Percentiles rank a stretch among this genome's conserved stretches.
These are phyloP conservation scores for Coelinius sp. DNA, from an alignment of 2,888 invertebrate genomes.

Conservation along the genomic window DNA sequence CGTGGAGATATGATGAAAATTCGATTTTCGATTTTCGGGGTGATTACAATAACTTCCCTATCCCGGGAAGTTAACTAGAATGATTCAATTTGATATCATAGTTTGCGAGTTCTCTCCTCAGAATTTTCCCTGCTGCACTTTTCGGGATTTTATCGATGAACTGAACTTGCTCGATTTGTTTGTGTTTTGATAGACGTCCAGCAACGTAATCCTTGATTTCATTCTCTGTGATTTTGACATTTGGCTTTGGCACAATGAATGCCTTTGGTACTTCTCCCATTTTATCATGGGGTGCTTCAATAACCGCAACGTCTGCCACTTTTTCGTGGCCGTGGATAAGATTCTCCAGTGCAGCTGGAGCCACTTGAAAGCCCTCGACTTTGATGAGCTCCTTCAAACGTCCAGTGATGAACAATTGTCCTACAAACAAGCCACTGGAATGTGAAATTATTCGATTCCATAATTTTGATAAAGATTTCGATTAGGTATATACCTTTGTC, in stretches of 20 bases:
- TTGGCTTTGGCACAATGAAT: slow-evolving; percentile 76
- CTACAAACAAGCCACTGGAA: background rate
- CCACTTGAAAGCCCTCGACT: slow-evolving; percentile 81
- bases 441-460: background rate
- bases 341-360: slow-evolving; percentile 88
- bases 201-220: slow-evolving; percentile 76
- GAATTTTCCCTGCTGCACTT: slow-evolving; percentile 83
- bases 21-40: too few relatives aligned
- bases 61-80: too few relatives aligned
- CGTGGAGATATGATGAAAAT: too few relatives aligned
- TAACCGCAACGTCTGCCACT: slow-evolving; percentile 84
- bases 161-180: slow-evolving; percentile 79
- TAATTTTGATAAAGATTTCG: too few relatives aligned
- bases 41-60: too few relatives aligned
- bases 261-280: slow-evolving; percentile 84
- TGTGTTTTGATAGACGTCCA: slow-evolving; percentile 80
- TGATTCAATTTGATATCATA: too few relatives aligned
- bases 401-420: background rate
- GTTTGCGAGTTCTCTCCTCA: slow-evolving; percentile 78
- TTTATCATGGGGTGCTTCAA: slow-evolving; percentile 78
- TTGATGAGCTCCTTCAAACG: slow-evolving; percentile 88
- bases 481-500: slow-evolving; percentile 72
- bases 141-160: slow-evolving; percentile 83
- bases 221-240: slow-evolving; percentile 69
- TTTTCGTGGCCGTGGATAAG: slow-evolving; percentile 78